Conservation (phyloP, 2,113 vertebrate species). For the Entelurus aequoreus region DNA sequence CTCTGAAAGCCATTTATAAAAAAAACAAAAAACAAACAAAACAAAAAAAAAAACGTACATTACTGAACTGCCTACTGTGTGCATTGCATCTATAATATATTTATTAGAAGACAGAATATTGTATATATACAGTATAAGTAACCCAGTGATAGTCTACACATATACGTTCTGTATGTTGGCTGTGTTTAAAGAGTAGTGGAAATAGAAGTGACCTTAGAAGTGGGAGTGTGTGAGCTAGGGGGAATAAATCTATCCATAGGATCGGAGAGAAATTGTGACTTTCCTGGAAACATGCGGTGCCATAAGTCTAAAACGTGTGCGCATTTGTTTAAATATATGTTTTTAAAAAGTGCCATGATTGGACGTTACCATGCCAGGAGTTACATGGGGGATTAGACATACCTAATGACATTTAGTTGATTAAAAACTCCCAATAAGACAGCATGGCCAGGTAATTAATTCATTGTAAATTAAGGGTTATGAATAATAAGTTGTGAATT, state of each 20-base stretch:
- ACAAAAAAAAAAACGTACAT: neutral
- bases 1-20: no score
- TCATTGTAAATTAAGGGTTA: neutral
- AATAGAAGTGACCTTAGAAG: constrained; percentile 70
- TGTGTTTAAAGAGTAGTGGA: constrained; percentile 17
- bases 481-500: neutral
- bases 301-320: constrained; percentile 6
- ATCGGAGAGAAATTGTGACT: constrained; percentile 18
- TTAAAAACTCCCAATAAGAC: neutral
- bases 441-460: neutral
- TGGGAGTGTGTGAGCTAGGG: constrained; percentile 43
- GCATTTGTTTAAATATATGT: neutral
- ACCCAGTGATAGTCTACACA: constrained; percentile 31
- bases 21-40: no score
- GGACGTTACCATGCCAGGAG: neutral
- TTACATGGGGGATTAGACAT: neutral
- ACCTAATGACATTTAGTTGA: constrained; percentile 3
- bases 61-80: neutral
- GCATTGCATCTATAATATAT: neutral
- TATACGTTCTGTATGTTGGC: constrained; percentile 31
- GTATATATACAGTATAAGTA: neutral
- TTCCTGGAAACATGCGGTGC: constrained; percentile 21
- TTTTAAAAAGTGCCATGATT: constrained; percentile 7
- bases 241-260: constrained; percentile 16
- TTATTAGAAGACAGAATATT: neutral